phyloP scores from a whole-genome alignment of 2,113 vertebrate genomes.

The Bothrops jararaca region DNA sequence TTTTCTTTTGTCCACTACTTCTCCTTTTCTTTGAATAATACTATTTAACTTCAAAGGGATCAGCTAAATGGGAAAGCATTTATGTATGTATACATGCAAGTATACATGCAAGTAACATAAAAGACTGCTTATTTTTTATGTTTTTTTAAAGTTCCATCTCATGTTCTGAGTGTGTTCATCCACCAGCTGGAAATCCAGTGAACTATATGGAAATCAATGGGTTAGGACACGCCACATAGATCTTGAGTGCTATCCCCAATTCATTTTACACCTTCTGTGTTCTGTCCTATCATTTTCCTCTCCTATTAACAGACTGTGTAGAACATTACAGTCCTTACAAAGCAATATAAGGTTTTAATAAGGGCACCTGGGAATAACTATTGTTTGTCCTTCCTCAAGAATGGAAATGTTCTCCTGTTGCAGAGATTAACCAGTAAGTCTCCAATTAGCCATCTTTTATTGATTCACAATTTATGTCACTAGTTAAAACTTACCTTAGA shows the following conservation, averaged over 20 bases:
- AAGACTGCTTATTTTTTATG: neutral
- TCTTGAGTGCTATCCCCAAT: neutral
- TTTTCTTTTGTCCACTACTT: neutral
- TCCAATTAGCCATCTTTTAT: neutral
- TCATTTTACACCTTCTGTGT: neutral
- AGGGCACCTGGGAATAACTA: neutral
- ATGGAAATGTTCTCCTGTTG: neutral
- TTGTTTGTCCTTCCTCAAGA: too few species aligned
- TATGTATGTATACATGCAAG: neutral
- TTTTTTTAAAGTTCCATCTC: neutral
- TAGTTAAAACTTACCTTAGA: neutral
- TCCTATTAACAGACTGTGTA: neutral
- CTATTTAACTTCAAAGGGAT: neutral
- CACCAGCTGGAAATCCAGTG: neutral
- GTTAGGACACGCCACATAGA: neutral
- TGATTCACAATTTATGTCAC: neutral
- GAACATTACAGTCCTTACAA: neutral
- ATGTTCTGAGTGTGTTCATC: neutral
- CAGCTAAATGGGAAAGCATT: neutral
- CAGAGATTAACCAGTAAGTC: neutral
- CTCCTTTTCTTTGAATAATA: neutral
- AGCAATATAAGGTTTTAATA: neutral
- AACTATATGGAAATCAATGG: neutral
- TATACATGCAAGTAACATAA: neutral
- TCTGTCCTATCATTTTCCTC: neutral